Evolutionary conservation across 2,113 vertebrate species (phyloP).

Genomic region (Triplophysa dalaica): DNA sequence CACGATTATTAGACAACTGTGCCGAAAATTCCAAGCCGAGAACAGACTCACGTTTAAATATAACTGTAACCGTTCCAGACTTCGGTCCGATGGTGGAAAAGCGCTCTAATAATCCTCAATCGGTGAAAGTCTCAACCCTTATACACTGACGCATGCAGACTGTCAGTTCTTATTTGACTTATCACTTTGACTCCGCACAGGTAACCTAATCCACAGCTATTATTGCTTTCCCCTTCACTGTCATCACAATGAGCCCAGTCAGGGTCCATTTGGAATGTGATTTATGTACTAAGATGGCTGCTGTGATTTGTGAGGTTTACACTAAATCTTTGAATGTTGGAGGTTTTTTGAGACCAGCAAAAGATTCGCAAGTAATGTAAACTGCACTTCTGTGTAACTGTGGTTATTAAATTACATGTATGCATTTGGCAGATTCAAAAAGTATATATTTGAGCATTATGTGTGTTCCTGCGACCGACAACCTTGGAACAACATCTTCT

Average conservation of each 20-base stretch:
- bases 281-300: constrained; percentile 37
- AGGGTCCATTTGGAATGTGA: constrained; percentile 44
- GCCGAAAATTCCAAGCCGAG: too few species aligned
- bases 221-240: constrained; percentile 57
- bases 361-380: neutral
- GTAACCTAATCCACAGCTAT: constrained; percentile 47
- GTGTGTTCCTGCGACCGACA: too few species aligned
- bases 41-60: too few species aligned
- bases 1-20: too few species aligned
- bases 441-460: neutral
- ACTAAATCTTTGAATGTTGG: neutral
- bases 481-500: too few species aligned
- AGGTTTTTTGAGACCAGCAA: neutral
- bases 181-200: constrained; percentile 35
- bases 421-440: neutral
- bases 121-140: constrained; percentile 30
- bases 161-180: constrained; percentile 33
- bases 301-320: constrained; percentile 20
- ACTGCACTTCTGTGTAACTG: neutral
- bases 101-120: too few species aligned
- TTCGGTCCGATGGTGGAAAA: too few species aligned
- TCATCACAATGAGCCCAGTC: constrained; percentile 35
- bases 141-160: constrained; percentile 26
- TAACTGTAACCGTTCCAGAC: too few species aligned
- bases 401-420: neutral